phyloP scores from a whole-genome alignment of 2,797 vertebrate genomes.

The Pangasius mekongensis region DNA sequence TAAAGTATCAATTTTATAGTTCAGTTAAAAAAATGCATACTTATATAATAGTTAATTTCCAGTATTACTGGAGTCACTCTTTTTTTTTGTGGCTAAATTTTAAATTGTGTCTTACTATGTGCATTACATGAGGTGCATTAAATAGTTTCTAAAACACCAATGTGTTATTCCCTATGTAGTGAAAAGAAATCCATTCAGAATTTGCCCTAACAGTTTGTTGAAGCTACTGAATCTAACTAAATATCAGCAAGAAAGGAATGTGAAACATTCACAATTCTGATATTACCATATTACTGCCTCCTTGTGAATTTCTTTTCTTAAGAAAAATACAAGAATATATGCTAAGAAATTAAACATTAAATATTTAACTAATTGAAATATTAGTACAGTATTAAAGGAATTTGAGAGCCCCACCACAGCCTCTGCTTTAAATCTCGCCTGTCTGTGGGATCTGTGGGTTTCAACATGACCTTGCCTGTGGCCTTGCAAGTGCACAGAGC shows the following conservation, averaged over 20 bases:
- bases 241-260: neutral
- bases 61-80: neutral
- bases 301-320: neutral
- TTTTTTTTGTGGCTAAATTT: neutral
- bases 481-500: neutral
- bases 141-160: neutral
- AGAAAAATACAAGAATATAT: neutral
- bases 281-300: neutral
- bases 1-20: neutral
- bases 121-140: neutral
- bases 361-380: neutral
- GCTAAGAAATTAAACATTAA: neutral
- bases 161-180: neutral
- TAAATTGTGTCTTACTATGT: neutral
- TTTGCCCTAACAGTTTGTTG: neutral
- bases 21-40: neutral
- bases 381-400: neutral
- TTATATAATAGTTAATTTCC: neutral
- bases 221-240: neutral
- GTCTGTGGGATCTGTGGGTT: neutral
- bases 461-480: neutral
- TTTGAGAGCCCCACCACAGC: neutral
- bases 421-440: neutral
- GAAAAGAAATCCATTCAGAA: neutral
- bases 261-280: neutral